phyloP scores from a whole-genome alignment of 2,113 vertebrate genomes.

The Sinocyclocheilus rhinocerous region DNA sequence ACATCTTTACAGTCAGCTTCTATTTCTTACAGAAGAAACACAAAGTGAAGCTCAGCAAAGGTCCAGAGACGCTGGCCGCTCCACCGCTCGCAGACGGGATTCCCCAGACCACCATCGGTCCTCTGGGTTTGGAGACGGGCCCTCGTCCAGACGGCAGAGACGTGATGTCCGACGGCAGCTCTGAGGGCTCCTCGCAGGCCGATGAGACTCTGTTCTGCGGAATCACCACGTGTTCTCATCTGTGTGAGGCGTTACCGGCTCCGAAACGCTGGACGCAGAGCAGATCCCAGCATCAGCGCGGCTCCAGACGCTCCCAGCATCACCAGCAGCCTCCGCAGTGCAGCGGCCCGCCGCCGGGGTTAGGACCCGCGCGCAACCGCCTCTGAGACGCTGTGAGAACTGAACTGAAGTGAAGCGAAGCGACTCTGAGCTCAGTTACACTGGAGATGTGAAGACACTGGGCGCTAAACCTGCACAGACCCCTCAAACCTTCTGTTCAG shows the following conservation, averaged over 20 bases:
- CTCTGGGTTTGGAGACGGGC: conserved; percentile 66
- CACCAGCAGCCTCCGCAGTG: conserved; percentile 72
- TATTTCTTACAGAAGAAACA: conserved; percentile 68
- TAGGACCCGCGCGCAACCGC: conserved; percentile 68
- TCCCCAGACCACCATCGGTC: conserved; percentile 66
- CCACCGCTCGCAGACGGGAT: no score
- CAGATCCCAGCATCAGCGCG: conserved; percentile 52
- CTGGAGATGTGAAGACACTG: not conserved
- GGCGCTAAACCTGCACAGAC: not conserved
- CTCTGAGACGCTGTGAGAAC: no score
- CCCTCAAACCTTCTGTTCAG: not conserved
- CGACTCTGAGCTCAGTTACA: not conserved
- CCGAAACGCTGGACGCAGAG: conserved; percentile 83
- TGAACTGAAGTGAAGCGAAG: no score
- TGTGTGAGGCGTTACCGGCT: conserved; percentile 85
- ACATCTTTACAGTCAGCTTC: not conserved
- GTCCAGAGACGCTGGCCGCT: conserved; percentile 80
- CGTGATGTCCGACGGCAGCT: conserved; percentile 83
- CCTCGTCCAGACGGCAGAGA: conserved; percentile 69
- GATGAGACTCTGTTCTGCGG: conserved; percentile 96
- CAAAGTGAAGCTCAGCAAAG: conserved; percentile 69
- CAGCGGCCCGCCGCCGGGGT: not conserved
- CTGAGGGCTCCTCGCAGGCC: conserved; percentile 90
- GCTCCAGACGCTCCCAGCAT: no score
- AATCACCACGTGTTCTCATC: conserved; percentile 84